phyloP scores from a whole-genome alignment of 2,797 vertebrate species.

The Crax fasciolata region DNA sequence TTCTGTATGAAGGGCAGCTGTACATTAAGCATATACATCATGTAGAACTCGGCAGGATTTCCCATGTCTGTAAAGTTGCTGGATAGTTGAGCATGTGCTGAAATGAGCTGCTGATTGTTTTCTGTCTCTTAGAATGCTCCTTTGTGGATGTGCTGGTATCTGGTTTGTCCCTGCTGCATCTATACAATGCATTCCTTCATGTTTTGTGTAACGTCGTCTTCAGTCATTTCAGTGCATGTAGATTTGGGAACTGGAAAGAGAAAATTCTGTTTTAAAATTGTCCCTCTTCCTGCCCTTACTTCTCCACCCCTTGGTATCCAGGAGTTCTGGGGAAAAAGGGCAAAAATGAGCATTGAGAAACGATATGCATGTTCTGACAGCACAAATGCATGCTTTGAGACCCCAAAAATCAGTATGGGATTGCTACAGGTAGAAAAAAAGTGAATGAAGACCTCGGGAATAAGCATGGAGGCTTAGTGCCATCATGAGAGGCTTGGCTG shows the following conservation, averaged over 20 bases:
- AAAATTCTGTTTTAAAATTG: neutral
- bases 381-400: neutral
- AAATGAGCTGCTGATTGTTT: neutral
- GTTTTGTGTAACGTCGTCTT: neutral
- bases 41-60: neutral
- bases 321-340: neutral
- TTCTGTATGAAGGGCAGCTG: neutral
- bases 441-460: neutral
- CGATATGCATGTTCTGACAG: neutral
- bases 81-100: neutral
- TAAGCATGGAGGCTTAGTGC: neutral
- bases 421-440: neutral
- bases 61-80: neutral
- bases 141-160: conserved; percentile 22
- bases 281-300: neutral
- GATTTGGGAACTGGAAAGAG: neutral
- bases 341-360: neutral
- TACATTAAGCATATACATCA: neutral
- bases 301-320: neutral
- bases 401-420: neutral
- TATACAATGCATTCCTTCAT: conserved; percentile 45
- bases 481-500: neutral
- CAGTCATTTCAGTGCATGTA: neutral
- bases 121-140: neutral
- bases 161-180: conserved; percentile 19